A percentile compares a stretch with the other conserved stretches of the same genome.
These are phyloP conservation scores for Operophtera brumata DNA, from an alignment of 2,888 invertebrate genomes.

Conservation along the genomic window DNA sequence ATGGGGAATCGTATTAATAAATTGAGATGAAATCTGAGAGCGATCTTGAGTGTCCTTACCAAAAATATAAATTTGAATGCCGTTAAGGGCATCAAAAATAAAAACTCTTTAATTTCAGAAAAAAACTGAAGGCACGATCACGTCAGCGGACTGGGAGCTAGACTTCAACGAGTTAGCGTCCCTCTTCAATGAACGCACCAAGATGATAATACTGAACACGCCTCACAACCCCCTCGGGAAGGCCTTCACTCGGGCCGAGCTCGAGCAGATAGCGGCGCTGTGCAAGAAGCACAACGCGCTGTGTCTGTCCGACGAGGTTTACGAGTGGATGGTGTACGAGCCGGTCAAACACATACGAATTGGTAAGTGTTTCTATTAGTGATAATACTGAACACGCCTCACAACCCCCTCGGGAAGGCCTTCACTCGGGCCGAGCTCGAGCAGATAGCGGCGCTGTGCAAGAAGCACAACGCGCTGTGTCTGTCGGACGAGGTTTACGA, in stretches of 20 bases:
- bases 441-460: slow-evolving; percentile 92
- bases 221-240: slow-evolving; percentile 99
- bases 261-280: slow-evolving; percentile 89
- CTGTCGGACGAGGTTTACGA: slow-evolving; percentile 99
- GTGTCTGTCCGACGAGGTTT: slow-evolving; percentile 98
- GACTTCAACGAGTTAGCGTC: slow-evolving; percentile 89
- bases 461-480: slow-evolving; percentile 94
- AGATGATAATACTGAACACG: slow-evolving; percentile 97
- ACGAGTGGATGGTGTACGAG: slow-evolving; percentile 97
- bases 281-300: slow-evolving; percentile 96
- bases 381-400: slow-evolving; percentile 97
- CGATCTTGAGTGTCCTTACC: too few relatives aligned
- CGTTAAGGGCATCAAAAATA: too few relatives aligned
- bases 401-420: slow-evolving; percentile 98
- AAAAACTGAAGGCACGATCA: slow-evolving; percentile 72
- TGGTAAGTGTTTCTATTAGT: slow-evolving; percentile 80
- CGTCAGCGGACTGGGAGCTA: slow-evolving; percentile 93
- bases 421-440: slow-evolving; percentile 85
- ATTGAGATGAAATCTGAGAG: too few relatives aligned
- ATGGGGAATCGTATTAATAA: too few relatives aligned
- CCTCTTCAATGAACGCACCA: slow-evolving; percentile 93
- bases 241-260: slow-evolving; percentile 85
- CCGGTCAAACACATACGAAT: slow-evolving; percentile 93
- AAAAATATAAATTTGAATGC: too few relatives aligned
- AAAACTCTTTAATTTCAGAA: slow-evolving; percentile 24